These are phyloP conservation scores for Lasioglossum lativentre DNA, from an alignment of 2,888 invertebrate genomes.

Conservation along the genomic window DNA sequence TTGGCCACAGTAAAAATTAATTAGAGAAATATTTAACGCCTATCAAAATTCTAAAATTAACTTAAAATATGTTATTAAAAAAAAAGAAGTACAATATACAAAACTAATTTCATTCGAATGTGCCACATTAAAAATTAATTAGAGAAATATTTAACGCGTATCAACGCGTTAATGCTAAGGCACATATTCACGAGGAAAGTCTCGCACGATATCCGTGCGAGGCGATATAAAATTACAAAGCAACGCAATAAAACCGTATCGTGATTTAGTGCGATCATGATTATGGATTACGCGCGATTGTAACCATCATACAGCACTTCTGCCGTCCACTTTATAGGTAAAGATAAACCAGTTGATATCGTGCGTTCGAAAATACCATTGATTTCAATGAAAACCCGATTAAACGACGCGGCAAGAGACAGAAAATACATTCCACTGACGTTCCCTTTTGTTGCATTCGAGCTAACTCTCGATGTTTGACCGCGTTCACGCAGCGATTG, in stretches of 20 bases:
- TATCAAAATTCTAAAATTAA: too few relatives aligned
- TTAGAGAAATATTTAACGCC: too few relatives aligned
- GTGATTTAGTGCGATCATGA: not conserved
- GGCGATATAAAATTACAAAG: not conserved
- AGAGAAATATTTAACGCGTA: too few relatives aligned
- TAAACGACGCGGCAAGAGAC: conserved; percentile 19
- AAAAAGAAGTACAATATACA: too few relatives aligned
- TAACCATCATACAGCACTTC: not conserved
- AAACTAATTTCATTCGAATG: too few relatives aligned
- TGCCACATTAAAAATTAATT: too few relatives aligned
- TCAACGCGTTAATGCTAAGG: not conserved
- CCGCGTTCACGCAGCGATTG: conserved; percentile 27
- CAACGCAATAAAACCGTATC: not conserved
- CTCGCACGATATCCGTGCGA: not conserved
- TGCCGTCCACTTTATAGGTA: not conserved
- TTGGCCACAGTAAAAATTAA: too few relatives aligned
- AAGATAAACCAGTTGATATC: conserved; percentile 2
- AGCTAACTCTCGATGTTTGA: conserved; percentile 35
- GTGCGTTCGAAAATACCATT: conserved; percentile 4
- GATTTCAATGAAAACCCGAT: conserved; percentile 20
- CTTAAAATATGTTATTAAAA: too few relatives aligned
- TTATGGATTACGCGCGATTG: not conserved
- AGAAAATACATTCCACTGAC: not conserved
- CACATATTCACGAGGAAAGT: not conserved
- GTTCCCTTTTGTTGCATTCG: not conserved